Evolutionary conservation across 2,888 invertebrate genomes (phyloP).

Genomic region (Drosophila rubida): DNA sequence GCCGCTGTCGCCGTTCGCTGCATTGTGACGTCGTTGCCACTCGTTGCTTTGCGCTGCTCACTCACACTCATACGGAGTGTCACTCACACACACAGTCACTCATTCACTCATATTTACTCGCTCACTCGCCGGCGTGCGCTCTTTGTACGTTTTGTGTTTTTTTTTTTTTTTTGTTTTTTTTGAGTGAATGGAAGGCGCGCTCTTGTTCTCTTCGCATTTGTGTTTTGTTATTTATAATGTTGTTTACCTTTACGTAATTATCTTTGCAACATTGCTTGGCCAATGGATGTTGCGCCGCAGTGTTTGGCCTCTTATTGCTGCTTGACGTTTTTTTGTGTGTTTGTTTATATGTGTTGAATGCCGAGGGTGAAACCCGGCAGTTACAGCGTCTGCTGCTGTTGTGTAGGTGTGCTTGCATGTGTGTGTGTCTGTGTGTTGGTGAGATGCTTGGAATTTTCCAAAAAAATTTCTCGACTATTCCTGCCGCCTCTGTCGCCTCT

Average conservation of each 20-base stretch:
- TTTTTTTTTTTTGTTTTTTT: constrained; percentile 12
- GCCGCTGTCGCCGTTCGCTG: constrained; percentile 27
- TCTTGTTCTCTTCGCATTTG: constrained; percentile 28
- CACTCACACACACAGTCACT: constrained; percentile 25
- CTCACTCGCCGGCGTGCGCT: constrained; percentile 46
- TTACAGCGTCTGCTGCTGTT: constrained; percentile 28
- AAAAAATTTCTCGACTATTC: constrained; percentile 63
- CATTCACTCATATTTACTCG: constrained; percentile 16
- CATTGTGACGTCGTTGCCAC: constrained; percentile 40
- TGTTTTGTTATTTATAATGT: constrained; percentile 72
- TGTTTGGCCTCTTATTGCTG: constrained; percentile 23
- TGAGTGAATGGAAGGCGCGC: constrained; percentile 11
- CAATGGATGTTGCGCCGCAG: constrained; percentile 27
- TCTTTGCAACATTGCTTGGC: constrained; percentile 66
- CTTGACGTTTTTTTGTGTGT: constrained; percentile 10
- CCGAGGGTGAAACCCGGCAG: constrained; percentile 40
- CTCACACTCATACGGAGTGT: constrained; percentile 5
- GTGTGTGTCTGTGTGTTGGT: constrained; percentile 32
- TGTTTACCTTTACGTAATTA: constrained; percentile 82
- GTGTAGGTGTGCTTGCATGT: constrained; percentile 18
- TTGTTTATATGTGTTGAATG: constrained; percentile 25
- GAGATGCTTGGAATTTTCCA: constrained; percentile 78
- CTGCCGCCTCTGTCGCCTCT: constrained; percentile 3
- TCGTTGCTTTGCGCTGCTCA: constrained; percentile 37
- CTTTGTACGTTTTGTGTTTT: constrained; percentile 15